Conservation (phyloP, 1,140 invertebrate genomes). For the Eumeta japonica region DNA sequence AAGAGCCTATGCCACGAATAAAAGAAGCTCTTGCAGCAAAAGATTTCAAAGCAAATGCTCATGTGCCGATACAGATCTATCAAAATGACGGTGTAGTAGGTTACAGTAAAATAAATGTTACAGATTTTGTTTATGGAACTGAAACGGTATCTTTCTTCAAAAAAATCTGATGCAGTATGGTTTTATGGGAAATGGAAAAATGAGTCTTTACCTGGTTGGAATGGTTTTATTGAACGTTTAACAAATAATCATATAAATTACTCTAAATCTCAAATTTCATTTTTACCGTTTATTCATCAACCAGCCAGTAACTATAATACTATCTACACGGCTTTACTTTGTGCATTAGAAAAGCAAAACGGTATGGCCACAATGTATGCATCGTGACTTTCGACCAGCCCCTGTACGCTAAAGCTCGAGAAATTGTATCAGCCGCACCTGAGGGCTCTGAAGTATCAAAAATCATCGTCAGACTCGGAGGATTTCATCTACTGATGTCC, state of each 20-base stretch:
- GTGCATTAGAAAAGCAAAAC: constrained; percentile 24
- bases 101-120: constrained; percentile 12
- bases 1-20: no score
- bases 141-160: no score
- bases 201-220: neutral
- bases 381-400: constrained; percentile 38
- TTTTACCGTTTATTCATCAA: constrained; percentile 35
- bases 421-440: constrained; percentile 39
- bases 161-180: constrained; percentile 8
- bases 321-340: constrained; percentile 33
- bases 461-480: constrained; percentile 30
- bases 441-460: constrained; percentile 24
- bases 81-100: constrained; percentile 15
- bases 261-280: constrained; percentile 9
- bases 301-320: constrained; percentile 28
- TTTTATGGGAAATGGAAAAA: constrained; percentile 1
- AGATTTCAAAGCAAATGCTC: constrained; percentile 20
- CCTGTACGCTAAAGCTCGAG: constrained; percentile 43
- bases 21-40: constrained; percentile 16
- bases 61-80: constrained; percentile 22
- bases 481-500: constrained; percentile 41
- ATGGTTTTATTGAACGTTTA: neutral
- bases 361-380: no score
- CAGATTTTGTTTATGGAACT: constrained; percentile 11
- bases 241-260: neutral